Conservation (phyloP, 2,797 vertebrate genomes). For the Eleutherodactylus coqui region DNA sequence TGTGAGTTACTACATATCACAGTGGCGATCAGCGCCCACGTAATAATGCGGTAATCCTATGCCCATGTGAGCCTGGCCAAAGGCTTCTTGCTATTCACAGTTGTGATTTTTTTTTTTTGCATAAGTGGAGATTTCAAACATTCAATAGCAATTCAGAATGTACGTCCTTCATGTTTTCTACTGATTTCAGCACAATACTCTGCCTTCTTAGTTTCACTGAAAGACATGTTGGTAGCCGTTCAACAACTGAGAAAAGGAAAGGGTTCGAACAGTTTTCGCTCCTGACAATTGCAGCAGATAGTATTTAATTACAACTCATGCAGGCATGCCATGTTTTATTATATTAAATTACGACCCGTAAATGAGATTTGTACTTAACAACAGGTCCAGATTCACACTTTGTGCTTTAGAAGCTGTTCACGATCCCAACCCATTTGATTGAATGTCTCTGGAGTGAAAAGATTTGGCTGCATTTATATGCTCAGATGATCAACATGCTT, state of each 20-base stretch:
- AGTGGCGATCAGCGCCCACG: too few relatives aligned
- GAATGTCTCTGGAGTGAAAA: not conserved
- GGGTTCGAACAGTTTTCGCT: not conserved
- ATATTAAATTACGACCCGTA: slow-evolving; percentile 8
- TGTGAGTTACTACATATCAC: too few relatives aligned
- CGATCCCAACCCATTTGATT: slow-evolving; percentile 11
- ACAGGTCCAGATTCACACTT: slow-evolving; percentile 13
- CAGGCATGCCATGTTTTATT: slow-evolving; percentile 20
- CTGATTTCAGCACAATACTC: not conserved
- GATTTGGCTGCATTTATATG: not conserved
- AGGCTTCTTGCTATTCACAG: not conserved
- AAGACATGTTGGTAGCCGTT: not conserved
- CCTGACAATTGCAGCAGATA: slow-evolving; percentile 16
- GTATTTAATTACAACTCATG: slow-evolving; percentile 23
- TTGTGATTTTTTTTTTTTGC: not conserved
- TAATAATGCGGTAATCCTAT: too few relatives aligned
- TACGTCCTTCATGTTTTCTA: not conserved
- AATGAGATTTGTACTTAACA: slow-evolving; percentile 11
- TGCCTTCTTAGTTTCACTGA: not conserved
- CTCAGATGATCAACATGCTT: slow-evolving; percentile 15
- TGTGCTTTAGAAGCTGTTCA: slow-evolving; percentile 28
- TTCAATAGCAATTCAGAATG: not conserved
- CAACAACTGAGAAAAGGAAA: not conserved
- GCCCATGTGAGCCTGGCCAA: too few relatives aligned
- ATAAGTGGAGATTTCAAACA: not conserved